Evolutionary conservation across 2,113 vertebrate genomes (phyloP), one percentile per base, ranked within the genome.

Genomic region (Atractosteus spatula): DNA sequence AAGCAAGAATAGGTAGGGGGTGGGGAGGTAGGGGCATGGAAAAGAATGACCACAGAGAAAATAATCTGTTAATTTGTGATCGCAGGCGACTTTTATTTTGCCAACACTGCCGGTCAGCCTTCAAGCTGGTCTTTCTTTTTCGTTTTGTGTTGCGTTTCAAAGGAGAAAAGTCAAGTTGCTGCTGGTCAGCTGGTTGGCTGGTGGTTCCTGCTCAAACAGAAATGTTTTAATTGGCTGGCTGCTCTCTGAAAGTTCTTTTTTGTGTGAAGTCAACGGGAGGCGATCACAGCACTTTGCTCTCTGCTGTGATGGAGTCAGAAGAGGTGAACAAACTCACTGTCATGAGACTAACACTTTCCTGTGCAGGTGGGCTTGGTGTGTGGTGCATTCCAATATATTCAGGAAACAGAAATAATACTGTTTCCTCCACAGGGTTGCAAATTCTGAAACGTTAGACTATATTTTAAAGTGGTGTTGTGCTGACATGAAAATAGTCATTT

Each of bases 171-270:
- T 78, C 78, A 80, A 77, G 78, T 81, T 81, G 86, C 76, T 79
- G 82, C 84, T 78, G 82, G 80, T 81, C 77, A 76, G 45, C 76
- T 8, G 77, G 70, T 81, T 76, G 82, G 86, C 72, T 65, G 82
- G 73, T 73, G 55, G 61, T 74, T 72, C 74, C 0, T 80, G 78
- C 69, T 83, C 75, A 78, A 74, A 79, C 82, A 17, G 66, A 85
- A 79, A 69, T 72, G 71, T 86, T 88, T 85, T 86, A 86, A 89
- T 87, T 83, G 84, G 69, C 75, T 29, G 8, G 59, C 69, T 68
- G 69, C 62, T 68, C 68, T 78, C 73, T 74, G 62, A 51, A 67
- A 67, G 70, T 55, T 55, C 2, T 55, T 59, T 59, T 59, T 59
- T 59, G 11, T 59, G 77, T 16, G 43, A 0, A 56, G 42, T 62